Base-by-base conservation (phyloP, 2,888 invertebrate genomes). In the Thysanoteuthis rhombus region DNA sequence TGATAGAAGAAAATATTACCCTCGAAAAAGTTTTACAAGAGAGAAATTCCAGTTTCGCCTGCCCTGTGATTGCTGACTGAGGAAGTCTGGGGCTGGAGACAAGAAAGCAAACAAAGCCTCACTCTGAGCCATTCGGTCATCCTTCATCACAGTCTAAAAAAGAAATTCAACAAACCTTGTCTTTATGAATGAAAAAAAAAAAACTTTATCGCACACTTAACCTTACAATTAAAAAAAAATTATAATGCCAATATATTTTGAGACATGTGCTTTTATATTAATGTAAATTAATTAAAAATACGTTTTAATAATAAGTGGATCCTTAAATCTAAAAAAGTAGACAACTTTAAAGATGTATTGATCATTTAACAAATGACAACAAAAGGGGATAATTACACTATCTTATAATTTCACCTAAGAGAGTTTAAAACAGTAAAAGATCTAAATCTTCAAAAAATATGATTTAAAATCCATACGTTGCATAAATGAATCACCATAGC, bases 41-140 rank as follows among this genome's bases (percentile, higher is more conserved):
- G 98, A 99, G 97, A 99, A 99, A 96, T 98, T 98, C 25, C 98
- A 98, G 97, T 98, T 99, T 97, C 98, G 98, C 94, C 98, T 98
- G 95, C 98, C 98, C 91, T 98, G 98, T 36, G 95, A 94, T 12
- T 96, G 95, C 93, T 96, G 98, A 97, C 98, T 98, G 95, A 99
- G 97, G 97, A 98, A 98, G 96, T 99, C 98, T 0, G 99, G 98
- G 97, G 98, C 98, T 8, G 99, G 99, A 97, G 98, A 98, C n/a
- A 99, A 97, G 97, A 99, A 99, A 94, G 98, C 98, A 96, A 99
- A 99, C 95, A 99, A 97, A 93, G 98, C 98, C 97, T 99, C 99
- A 96, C 98, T 98, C 97, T 98, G 98, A 97, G 98, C 98, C 95
- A 99, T 97, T 95, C 98, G 98, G 94, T 99, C 99, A 96, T 99